Percentiles rank a stretch among this genome's conserved stretches.
These are phyloP conservation scores for Ectemnius continuus DNA, from an alignment of 2,888 invertebrate genomes.

Conservation along the genomic window DNA sequence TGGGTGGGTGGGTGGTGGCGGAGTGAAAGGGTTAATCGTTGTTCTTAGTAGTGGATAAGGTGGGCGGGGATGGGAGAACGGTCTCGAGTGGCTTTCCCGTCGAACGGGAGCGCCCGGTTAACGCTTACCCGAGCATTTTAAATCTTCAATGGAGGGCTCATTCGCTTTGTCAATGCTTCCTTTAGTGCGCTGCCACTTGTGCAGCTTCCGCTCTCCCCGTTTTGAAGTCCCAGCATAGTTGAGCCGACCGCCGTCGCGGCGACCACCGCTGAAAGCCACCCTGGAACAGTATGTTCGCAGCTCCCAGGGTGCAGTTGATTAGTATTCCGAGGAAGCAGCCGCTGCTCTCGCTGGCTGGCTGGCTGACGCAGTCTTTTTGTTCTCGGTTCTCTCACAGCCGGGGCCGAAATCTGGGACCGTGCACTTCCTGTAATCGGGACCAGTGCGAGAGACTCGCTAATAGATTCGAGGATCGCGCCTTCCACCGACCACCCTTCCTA, in stretches of 20 bases:
- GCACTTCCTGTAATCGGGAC: conserved; percentile 52
- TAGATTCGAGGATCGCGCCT: conserved; percentile 55
- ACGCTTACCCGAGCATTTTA: conserved; percentile 67
- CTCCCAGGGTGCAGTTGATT: conserved; percentile 47
- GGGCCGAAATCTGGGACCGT: conserved; percentile 46
- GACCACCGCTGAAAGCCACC: no score
- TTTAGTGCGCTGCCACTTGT: conserved; percentile 15
- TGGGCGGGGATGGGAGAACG: no score
- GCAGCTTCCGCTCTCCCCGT: neutral
- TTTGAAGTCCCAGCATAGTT: neutral
- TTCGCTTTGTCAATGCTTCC: conserved; percentile 15
- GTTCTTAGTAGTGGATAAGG: no score
- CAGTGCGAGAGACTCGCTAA: conserved; percentile 49
- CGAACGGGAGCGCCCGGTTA: conserved; percentile 39
- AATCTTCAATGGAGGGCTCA: conserved; percentile 61
- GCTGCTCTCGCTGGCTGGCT: no score
- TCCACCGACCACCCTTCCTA: conserved; percentile 35
- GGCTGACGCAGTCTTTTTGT: conserved; percentile 45
- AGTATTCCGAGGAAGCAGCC: conserved; percentile 60
- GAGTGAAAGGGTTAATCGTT: no score
- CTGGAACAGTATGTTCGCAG: no score
- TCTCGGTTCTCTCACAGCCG: conserved; percentile 7
- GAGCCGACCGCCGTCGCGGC: no score
- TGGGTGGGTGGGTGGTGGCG: no score
- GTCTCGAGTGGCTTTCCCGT: no score